phyloP scores from a whole-genome alignment of 1,140 invertebrate species.

The Cyrtorhinus lividipennis region DNA sequence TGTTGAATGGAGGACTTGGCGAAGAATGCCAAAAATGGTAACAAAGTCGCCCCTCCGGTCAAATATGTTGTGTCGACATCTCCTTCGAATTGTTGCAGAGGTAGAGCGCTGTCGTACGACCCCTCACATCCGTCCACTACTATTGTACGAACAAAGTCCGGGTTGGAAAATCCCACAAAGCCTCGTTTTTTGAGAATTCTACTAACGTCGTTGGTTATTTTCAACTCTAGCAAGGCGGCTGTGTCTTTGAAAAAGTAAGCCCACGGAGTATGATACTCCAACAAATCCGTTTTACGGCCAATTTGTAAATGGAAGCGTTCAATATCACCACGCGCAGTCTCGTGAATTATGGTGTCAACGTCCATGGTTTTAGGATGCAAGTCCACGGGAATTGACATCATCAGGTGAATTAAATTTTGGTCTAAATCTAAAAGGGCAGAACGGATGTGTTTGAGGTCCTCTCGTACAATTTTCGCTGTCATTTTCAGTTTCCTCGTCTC shows the following conservation, averaged over 20 bases:
- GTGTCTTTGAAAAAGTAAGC: background rate
- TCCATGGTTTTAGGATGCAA: background rate
- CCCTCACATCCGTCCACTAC: background rate
- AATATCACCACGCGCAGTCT: background rate
- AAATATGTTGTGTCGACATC: background rate
- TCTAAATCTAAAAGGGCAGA: background rate
- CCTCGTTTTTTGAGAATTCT: background rate
- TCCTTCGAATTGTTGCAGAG: background rate
- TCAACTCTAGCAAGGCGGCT: background rate
- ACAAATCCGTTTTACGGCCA: background rate
- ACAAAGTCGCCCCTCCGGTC: background rate
- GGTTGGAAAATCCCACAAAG: background rate
- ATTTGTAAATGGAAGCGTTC: background rate
- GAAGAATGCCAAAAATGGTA: background rate
- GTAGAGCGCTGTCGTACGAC: background rate
- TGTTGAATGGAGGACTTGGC: background rate
- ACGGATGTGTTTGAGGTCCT: background rate
- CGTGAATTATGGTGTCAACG: background rate
- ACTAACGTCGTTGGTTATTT: background rate
- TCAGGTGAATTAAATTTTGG: background rate
- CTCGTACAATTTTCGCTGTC: background rate
- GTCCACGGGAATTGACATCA: background rate
- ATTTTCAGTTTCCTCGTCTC: background rate
- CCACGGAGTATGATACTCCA: background rate
- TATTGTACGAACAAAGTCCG: background rate